These are phyloP conservation scores for Apoda limacodes DNA, from an alignment of 2,888 invertebrate genomes.

Conservation along the genomic window DNA sequence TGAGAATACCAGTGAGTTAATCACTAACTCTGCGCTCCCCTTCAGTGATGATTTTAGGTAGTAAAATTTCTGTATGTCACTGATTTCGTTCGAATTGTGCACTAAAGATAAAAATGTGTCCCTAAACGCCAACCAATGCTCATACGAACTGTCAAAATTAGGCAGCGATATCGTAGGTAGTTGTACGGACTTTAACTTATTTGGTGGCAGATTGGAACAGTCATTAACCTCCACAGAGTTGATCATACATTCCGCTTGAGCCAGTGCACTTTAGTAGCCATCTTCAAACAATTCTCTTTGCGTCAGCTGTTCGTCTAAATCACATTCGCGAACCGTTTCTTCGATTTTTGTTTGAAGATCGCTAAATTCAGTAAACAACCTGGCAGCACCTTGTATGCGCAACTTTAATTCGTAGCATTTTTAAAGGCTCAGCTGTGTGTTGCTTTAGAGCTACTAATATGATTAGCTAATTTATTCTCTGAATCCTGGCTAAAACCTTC, in stretches of 20 bases:
- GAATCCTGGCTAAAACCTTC: too few relatives aligned
- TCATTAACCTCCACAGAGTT: too few relatives aligned
- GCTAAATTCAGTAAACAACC: too few relatives aligned
- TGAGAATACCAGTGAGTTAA: constrained; percentile 9
- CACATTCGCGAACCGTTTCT: too few relatives aligned
- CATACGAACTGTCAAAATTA: constrained; percentile 7
- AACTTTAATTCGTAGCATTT: constrained; percentile 5
- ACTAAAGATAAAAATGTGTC: too few relatives aligned
- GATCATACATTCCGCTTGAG: not conserved
- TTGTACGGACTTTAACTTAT: constrained; percentile 5
- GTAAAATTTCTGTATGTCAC: constrained; percentile 13
- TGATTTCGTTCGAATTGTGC: too few relatives aligned
- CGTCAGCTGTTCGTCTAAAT: constrained; percentile 3
- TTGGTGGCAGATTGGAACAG: too few relatives aligned
- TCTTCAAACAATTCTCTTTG: too few relatives aligned
- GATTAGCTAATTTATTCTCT: too few relatives aligned
- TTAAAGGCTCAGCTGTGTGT: too few relatives aligned
- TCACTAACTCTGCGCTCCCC: constrained; percentile 5
- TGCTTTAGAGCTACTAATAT: too few relatives aligned
- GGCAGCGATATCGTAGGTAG: constrained; percentile 7
- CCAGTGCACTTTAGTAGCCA: not conserved
- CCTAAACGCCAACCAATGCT: constrained; percentile 8
- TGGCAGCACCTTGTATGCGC: constrained; percentile 1
- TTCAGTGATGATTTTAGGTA: too few relatives aligned
- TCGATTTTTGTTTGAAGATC: constrained; percentile 2